Evolutionary conservation across 2,888 invertebrate species (phyloP).

Genomic region (Cryptosula pallasiana): DNA sequence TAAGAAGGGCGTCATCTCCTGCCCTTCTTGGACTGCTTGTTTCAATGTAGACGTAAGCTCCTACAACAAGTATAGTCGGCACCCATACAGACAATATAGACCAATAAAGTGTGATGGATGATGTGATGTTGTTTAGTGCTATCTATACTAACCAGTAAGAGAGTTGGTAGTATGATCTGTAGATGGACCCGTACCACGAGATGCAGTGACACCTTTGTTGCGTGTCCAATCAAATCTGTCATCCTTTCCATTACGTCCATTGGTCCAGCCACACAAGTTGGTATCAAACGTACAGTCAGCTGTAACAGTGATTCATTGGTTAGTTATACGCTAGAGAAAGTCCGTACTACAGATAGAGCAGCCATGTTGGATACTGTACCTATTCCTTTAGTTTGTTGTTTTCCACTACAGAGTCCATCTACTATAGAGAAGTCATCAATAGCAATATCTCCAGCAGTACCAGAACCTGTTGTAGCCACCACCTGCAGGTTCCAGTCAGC

Average conservation of each 20-base stretch:
- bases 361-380: too few species aligned
- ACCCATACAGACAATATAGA: too few species aligned
- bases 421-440: constrained; percentile 28
- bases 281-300: constrained; percentile 50
- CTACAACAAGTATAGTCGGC: too few species aligned
- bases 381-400: background rate
- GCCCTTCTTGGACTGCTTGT: constrained; percentile 59
- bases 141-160: background rate
- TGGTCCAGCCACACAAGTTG: constrained; percentile 45
- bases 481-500: constrained; percentile 29
- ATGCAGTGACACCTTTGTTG: constrained; percentile 34
- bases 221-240: constrained; percentile 49
- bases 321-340: too few species aligned
- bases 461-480: constrained; percentile 25
- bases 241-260: constrained; percentile 25
- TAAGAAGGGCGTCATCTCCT: constrained; percentile 58
- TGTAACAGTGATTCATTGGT: too few species aligned
- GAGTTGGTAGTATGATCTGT: constrained; percentile 38
- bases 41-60: constrained; percentile 59
- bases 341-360: too few species aligned
- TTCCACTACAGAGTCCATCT: constrained; percentile 24
- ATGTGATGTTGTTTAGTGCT: too few species aligned
- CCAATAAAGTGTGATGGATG: too few species aligned
- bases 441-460: constrained; percentile 26
- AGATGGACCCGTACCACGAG: constrained; percentile 34